Base-by-base conservation (phyloP, 2,797 vertebrate genomes). In the Delichon dasypus region DNA sequence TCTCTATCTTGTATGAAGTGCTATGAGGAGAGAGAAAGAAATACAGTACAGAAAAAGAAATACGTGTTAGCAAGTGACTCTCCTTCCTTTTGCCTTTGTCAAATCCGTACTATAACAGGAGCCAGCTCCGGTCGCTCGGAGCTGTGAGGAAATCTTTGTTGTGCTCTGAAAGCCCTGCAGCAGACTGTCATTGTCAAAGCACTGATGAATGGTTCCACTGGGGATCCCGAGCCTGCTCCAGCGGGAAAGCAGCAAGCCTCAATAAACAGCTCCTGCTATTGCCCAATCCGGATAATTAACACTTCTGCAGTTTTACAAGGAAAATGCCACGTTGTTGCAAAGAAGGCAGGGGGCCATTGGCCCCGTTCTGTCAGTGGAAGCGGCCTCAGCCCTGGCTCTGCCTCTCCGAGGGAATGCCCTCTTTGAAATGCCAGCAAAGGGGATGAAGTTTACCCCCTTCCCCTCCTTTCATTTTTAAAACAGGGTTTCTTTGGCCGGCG, bases 131-230 rank as follows among this genome's bases (percentile, higher is more conserved):
- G 50, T 71, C 16, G 57, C 96, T 95, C 22, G 38, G 94, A 93
- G 96, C 97, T 94, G 93, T 58, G 97, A 96, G 96, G 96, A 94
- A 85, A 96, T 93, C 96, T 96, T 95, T 97, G 97, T 94, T 94
- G 96, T 79, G 95, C 96, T 87, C 94, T 68, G 92, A 93, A 94
- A 97, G 96, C 19, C 90, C 93, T 38, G 68, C 96, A 95, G 97
- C 62, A 27, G 81, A 75, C 94, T 92, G 93, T 79, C 94, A 90
- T 95, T 89, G 96, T 96, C 93, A 94, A 80, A 76, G 88, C 67
- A 18, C 44, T 61, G 88, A 85, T 95, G 97, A 95, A 97, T 94
- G 93, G 89, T 91, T 96, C 95, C 90, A 91, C 91, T 88, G 93
- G 96, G 94, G 94, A 97, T 93, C 67, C 93, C 70, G 97, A 88